Evolutionary conservation across 2,113 vertebrate genomes (phyloP).

Genomic region (Cavia aperea): DNA sequence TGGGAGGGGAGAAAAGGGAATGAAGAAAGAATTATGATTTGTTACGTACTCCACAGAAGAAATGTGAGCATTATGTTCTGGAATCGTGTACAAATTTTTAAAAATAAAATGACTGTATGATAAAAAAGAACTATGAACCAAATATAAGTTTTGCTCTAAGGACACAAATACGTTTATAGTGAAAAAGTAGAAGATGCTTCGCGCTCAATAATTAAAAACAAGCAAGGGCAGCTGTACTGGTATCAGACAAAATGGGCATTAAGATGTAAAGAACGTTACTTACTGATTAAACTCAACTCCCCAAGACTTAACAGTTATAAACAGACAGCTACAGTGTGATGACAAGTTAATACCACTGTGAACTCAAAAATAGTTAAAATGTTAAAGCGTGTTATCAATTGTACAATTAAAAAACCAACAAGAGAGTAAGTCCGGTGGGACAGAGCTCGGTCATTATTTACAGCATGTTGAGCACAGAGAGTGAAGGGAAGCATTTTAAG

Average conservation of each 20-base stretch:
- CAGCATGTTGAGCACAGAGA: not conserved
- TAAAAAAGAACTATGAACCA: not conserved
- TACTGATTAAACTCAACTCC: not conserved
- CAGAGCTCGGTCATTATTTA: not conserved
- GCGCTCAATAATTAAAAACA: not conserved
- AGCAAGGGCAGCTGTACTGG: not conserved
- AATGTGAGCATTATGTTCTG: not conserved
- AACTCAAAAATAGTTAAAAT: not conserved
- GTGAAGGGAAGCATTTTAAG: not conserved
- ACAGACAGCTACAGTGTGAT: not conserved
- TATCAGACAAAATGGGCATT: not conserved
- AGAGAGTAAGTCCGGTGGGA: not conserved
- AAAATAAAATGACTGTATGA: not conserved
- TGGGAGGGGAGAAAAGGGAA: not conserved
- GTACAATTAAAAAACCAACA: not conserved
- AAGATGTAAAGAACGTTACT: not conserved
- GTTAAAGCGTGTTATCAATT: not conserved
- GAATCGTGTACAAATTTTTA: not conserved
- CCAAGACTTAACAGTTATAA: not conserved
- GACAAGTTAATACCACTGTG: not conserved
- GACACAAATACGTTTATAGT: not conserved
- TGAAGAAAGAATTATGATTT: not conserved
- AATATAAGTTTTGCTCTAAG: not conserved
- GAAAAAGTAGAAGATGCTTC: not conserved
- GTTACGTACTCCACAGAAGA: not conserved